phyloP scores from a whole-genome alignment of 2,113 vertebrate genomes.

The Oenanthe oenanthe region DNA sequence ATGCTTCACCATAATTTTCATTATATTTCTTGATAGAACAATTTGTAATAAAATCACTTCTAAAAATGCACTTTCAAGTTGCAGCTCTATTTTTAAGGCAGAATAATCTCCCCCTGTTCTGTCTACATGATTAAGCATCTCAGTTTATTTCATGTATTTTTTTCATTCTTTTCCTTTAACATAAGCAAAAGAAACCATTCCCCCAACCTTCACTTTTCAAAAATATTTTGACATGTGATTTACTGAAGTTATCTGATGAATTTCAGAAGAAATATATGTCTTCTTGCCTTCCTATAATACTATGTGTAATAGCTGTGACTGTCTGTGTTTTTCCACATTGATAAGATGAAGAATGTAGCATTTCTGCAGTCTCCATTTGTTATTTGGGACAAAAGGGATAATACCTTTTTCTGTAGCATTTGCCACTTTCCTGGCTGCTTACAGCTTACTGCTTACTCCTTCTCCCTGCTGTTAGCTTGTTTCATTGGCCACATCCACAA shows the following conservation, averaged over 20 bases:
- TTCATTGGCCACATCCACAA: not conserved
- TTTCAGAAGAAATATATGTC: constrained; percentile 69
- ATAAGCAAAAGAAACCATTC: constrained; percentile 11
- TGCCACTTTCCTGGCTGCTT: not conserved
- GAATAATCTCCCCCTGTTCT: constrained; percentile 63
- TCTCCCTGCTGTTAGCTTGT: not conserved
- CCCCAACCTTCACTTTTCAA: constrained; percentile 41
- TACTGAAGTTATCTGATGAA: constrained; percentile 66
- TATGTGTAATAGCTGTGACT: constrained; percentile 58
- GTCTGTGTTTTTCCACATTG: constrained; percentile 44
- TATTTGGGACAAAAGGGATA: constrained; percentile 58
- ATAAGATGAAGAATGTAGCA: constrained; percentile 56
- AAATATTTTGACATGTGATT: constrained; percentile 57
- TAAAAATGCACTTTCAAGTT: constrained; percentile 76
- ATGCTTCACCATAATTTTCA: constrained; percentile 40
- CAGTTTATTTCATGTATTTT: constrained; percentile 34
- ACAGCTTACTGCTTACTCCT: not conserved
- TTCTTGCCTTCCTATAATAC: constrained; percentile 48
- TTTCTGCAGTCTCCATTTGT: constrained; percentile 51
- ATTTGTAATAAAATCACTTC: constrained; percentile 73
- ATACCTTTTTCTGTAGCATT: constrained; percentile 2
- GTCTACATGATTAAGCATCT: constrained; percentile 75
- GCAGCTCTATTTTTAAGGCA: constrained; percentile 69
- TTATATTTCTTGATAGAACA: constrained; percentile 39
- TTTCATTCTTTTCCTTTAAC: constrained; percentile 5